Evolutionary conservation across 2,888 invertebrate genomes (phyloP).

Genomic region (Leptopilina drosophilae): DNA sequence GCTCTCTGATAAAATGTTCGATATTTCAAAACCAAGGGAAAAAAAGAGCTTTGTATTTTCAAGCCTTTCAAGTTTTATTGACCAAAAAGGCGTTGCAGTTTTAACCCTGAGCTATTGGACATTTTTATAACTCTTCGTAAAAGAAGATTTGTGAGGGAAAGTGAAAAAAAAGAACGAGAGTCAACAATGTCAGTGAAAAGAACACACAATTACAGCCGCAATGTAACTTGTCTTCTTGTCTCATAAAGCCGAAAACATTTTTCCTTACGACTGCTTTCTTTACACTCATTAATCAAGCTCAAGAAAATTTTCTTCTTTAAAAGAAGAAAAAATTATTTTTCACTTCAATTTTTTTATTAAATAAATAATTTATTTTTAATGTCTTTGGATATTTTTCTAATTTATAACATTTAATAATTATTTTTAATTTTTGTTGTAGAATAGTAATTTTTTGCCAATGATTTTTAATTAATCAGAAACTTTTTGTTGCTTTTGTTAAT

Average conservation of each 20-base stretch:
- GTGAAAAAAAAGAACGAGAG: neutral
- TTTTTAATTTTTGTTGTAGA: too few relatives aligned
- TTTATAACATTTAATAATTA: too few relatives aligned
- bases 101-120: neutral
- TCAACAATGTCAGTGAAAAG: neutral
- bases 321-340: too few relatives aligned
- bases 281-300: neutral
- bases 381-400: too few relatives aligned
- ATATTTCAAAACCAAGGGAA: neutral
- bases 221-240: neutral
- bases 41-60: neutral
- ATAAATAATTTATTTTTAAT: too few relatives aligned
- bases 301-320: too few relatives aligned
- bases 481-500: too few relatives aligned
- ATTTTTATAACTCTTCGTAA: slow-evolving; percentile 15
- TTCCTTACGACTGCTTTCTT: neutral
- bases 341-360: too few relatives aligned
- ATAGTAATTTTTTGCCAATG: too few relatives aligned
- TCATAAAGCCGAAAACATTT: neutral
- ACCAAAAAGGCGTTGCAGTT: neutral
- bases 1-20: neutral
- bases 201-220: neutral
- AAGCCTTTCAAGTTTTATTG: neutral
- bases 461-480: too few relatives aligned
- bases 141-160: slow-evolving; percentile 11